phyloP scores from a whole-genome alignment of 1,140 invertebrate species.

The Drosophila ogumai region DNA sequence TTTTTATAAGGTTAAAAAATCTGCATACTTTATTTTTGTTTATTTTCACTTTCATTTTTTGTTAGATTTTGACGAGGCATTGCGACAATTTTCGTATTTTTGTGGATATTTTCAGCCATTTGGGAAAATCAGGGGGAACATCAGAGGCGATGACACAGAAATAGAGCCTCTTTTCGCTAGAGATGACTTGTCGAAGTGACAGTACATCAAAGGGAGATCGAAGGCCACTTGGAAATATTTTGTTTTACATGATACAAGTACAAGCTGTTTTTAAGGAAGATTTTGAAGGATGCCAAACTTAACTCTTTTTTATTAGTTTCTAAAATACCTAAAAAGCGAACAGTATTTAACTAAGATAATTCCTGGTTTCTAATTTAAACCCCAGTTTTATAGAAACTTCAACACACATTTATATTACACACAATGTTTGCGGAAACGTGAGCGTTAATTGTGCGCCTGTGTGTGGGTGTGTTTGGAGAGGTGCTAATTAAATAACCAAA shows the following conservation, averaged over 20 bases:
- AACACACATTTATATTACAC: slow-evolving; percentile 9
- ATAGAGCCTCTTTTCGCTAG: neutral
- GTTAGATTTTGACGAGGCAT: too few relatives aligned
- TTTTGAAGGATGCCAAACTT: too few relatives aligned
- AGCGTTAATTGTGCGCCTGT: slow-evolving; percentile 23
- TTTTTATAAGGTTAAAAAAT: too few relatives aligned
- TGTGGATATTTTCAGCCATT: slow-evolving; percentile 49
- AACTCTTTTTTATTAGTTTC: neutral
- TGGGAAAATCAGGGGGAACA: slow-evolving; percentile 39
- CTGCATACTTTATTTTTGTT: too few relatives aligned
- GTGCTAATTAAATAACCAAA: slow-evolving; percentile 75
- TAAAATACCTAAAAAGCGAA: neutral
- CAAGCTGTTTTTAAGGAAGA: neutral
- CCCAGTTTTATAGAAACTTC: neutral
- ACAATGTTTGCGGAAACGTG: slow-evolving; percentile 28
- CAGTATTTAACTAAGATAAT: neutral
- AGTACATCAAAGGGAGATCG: slow-evolving; percentile 9
- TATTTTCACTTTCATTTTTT: too few relatives aligned
- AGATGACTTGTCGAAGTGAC: slow-evolving; percentile 50
- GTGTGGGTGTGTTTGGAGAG: slow-evolving; percentile 9
- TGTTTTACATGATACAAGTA: slow-evolving; percentile 1
- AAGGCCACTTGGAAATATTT: slow-evolving; percentile 1
- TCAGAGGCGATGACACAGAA: slow-evolving; percentile 43
- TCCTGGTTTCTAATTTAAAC: neutral
- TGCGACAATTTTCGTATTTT: slow-evolving; percentile 68